phyloP scores from a whole-genome alignment of 1,140 invertebrate genomes.

The Babylonia areolata region DNA sequence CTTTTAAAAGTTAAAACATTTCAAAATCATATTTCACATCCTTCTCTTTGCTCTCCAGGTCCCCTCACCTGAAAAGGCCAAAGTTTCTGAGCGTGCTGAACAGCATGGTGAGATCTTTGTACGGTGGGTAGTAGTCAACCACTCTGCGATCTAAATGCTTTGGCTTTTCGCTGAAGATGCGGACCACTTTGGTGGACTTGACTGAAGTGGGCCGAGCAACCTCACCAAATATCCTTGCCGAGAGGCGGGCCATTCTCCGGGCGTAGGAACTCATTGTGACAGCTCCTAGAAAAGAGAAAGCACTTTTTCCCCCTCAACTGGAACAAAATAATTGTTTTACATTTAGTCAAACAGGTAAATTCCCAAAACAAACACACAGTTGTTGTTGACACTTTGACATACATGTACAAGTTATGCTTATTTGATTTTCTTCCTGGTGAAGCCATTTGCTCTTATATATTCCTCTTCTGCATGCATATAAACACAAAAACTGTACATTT shows the following conservation, averaged over 20 bases:
- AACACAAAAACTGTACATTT: too few species aligned
- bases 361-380: too few species aligned
- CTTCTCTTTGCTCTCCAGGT: background rate
- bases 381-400: too few species aligned
- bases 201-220: constrained; percentile 82
- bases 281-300: constrained; percentile 9
- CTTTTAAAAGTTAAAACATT: too few species aligned
- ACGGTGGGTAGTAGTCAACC: constrained; percentile 88
- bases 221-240: constrained; percentile 93
- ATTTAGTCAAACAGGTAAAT: too few species aligned
- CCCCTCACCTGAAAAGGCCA: constrained; percentile 67
- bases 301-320: too few species aligned
- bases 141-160: constrained; percentile 85
- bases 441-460: too few species aligned
- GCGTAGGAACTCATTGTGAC: constrained; percentile 80
- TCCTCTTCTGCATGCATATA: too few species aligned
- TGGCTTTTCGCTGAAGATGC: constrained; percentile 86
- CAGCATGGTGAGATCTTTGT: constrained; percentile 54
- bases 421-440: too few species aligned
- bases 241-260: constrained; percentile 88
- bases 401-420: too few species aligned
- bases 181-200: constrained; percentile 82
- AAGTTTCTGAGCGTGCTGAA: constrained; percentile 59
- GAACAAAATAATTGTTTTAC: too few species aligned
- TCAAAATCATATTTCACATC: too few species aligned